Base-by-base conservation (phyloP, 2,113 vertebrate genomes). In the Rhegmatorhina hoffmannsi region DNA sequence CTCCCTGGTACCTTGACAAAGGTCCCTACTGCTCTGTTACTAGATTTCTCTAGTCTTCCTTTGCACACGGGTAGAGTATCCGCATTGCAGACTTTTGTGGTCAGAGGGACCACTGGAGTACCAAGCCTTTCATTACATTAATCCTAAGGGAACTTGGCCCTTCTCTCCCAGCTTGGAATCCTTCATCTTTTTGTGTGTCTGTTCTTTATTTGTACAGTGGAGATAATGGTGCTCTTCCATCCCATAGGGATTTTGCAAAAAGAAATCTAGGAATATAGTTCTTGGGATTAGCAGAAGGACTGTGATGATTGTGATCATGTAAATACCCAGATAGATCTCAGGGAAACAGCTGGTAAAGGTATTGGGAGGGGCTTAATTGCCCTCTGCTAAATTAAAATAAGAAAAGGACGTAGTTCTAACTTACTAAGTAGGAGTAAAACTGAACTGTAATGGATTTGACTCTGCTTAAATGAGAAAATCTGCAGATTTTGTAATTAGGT, bases 381-480 rank as follows among this genome's bases (percentile, higher is more conserved):
- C 70, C 49, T 86, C 75, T 91, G 88, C 93, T 62, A 64, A 88
- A 94, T 92, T 94, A 91, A 94, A 95, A 93, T 53, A 47, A 86
- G 87, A 95, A 87, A 91, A 90, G 53, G 47, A 53, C 40, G 46
- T 67, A 44, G 60, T 50, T 96, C 85, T 82, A 75, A 81, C 62
- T 89, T 95, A 43, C 53, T 75, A 63, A 87, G 86, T 81, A 69
- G 69, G 46, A 92, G 19, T 83, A 64, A 92, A 96, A 75, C 74
- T 72, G 55, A 87, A 92, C 77, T 80, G 33, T 82, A 43, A 31
- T 91, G 70, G 44, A 89, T 95, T 90, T 90, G 92, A 50, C n/a
- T 84, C 58, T 70, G 34, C 50, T 88, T 77, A 88, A 90, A 91
- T 55, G 34, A 94, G 76, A 74, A 95, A 92, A 90, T 29, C 59